A percentile compares a stretch with the other conserved stretches of the same genome.
Conservation (phyloP, 1,140 invertebrate species). For the Papilio glaucus region DNA sequence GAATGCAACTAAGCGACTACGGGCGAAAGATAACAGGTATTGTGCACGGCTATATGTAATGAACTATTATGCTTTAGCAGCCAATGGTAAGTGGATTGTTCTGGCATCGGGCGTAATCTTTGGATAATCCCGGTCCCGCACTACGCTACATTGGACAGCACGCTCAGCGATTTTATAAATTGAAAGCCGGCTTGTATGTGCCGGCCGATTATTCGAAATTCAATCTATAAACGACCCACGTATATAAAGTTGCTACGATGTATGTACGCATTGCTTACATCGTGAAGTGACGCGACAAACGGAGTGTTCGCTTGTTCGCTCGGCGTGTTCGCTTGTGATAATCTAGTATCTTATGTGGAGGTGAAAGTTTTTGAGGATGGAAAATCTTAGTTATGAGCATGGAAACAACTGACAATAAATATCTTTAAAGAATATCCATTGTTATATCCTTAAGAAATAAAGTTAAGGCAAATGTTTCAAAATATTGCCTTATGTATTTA, state of each 20-base stretch:
- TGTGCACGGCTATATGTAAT: not conserved
- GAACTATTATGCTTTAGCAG: not conserved
- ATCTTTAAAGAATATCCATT: no score
- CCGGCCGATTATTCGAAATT: slow-evolving; percentile 16
- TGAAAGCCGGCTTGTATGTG: slow-evolving; percentile 8
- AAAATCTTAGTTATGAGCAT: no score
- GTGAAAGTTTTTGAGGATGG: not conserved
- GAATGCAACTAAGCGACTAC: not conserved
- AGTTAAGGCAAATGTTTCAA: no score
- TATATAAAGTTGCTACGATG: not conserved
- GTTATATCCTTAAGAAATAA: no score
- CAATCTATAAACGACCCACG: not conserved
- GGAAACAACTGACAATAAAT: no score
- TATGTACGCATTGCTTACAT: not conserved
- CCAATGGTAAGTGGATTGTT: slow-evolving; percentile 18
- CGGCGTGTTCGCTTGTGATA: no score
- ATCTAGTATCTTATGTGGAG: no score
- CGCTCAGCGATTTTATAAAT: slow-evolving; percentile 20
- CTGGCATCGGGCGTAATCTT: not conserved
- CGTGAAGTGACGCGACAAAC: not conserved
- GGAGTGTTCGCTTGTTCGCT: not conserved
- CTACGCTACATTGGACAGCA: slow-evolving; percentile 13
- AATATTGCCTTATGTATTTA: no score
- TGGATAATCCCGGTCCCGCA: slow-evolving; percentile 1
- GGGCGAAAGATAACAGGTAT: not conserved